These are phyloP conservation scores for Uria lomvia DNA, from an alignment of 2,113 vertebrate genomes.

Conservation along the genomic window DNA sequence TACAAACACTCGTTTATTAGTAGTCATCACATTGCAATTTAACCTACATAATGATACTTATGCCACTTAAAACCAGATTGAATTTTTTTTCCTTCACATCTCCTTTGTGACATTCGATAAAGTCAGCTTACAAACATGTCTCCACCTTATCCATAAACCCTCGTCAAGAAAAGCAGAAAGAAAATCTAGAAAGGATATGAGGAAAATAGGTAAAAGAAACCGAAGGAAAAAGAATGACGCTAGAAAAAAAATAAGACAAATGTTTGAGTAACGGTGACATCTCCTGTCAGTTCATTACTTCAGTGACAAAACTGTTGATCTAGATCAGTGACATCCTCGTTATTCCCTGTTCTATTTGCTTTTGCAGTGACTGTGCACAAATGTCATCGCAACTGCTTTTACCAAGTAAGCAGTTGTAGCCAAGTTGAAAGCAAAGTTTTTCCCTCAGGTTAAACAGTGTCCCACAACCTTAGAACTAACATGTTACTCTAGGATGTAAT, in stretches of 20 bases:
- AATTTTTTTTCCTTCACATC: neutral
- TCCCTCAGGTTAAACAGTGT: neutral
- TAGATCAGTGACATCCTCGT: neutral
- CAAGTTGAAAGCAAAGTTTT: neutral
- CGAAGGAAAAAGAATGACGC: neutral
- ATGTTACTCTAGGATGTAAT: neutral
- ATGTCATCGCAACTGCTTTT: neutral
- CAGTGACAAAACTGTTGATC: neutral
- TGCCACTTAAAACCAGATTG: neutral
- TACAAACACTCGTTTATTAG: neutral
- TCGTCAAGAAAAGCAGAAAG: neutral
- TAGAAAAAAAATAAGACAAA: neutral
- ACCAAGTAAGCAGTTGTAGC: accelerated
- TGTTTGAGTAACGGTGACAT: neutral
- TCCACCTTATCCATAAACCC: neutral
- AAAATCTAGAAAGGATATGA: neutral
- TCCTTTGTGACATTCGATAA: neutral
- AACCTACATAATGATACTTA: neutral
- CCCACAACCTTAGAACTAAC: neutral
- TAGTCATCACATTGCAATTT: neutral
- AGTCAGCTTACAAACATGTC: neutral
- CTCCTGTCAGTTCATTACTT: neutral
- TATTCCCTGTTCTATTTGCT: neutral
- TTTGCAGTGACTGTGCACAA: neutral
- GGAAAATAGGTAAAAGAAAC: neutral